A percentile compares a stretch with the other conserved stretches of the same genome.
phyloP scores from a whole-genome alignment of 2,888 invertebrate genomes.

The Dynastes maya region DNA sequence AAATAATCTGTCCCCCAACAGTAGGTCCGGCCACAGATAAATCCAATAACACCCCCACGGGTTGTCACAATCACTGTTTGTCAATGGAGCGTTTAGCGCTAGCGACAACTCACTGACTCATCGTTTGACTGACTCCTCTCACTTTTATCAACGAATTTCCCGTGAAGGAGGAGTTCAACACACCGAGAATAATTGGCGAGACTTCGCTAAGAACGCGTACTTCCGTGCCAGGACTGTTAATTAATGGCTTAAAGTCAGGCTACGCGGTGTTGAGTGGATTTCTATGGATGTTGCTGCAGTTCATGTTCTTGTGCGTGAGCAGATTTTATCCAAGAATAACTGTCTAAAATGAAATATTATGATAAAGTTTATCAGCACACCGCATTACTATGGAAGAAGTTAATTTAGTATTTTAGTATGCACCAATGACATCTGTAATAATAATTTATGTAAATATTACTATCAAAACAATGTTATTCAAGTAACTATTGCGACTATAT shows the following conservation, averaged over 20 bases:
- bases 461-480: too few species aligned
- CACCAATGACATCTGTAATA: too few species aligned
- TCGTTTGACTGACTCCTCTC: constrained; percentile 58
- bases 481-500: too few species aligned
- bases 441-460: too few species aligned
- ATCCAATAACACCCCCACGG: constrained; percentile 66
- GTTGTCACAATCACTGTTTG: constrained; percentile 70
- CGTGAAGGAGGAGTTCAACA: constrained; percentile 19
- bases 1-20: constrained; percentile 67
- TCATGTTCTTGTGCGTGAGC: constrained; percentile 41
- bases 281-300: constrained; percentile 43
- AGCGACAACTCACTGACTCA: constrained; percentile 62
- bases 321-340: constrained; percentile 32
- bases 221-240: constrained; percentile 43
- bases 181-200: constrained; percentile 41
- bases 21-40: constrained; percentile 66
- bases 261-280: constrained; percentile 40
- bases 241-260: constrained; percentile 46
- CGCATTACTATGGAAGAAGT: constrained; percentile 12
- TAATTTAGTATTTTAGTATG: constrained; percentile 27
- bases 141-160: constrained; percentile 35
- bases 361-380: constrained; percentile 14
- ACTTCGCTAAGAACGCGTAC: constrained; percentile 35
- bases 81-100: constrained; percentile 67
- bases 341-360: constrained; percentile 45